Conservation (phyloP, 37 sponge, comb jelly and placozoan species). For the Ianthella basta region DNA sequence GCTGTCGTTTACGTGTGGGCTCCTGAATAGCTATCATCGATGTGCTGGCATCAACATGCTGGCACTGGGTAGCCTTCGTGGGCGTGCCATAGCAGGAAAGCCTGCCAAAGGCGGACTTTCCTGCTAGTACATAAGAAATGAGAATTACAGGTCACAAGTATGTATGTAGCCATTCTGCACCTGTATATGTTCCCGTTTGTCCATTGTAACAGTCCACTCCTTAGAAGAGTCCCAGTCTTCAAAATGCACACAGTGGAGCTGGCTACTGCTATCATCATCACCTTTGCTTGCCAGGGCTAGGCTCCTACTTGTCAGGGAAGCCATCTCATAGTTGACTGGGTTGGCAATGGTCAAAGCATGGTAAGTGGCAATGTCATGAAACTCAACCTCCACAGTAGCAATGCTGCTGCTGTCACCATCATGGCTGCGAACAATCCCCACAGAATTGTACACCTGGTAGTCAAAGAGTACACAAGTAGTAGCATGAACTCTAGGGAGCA, state of each 20-base stretch:
- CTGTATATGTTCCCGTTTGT: slow-evolving; percentile 54
- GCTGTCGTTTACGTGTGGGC: too few species aligned
- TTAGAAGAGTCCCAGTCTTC: slow-evolving; percentile 58
- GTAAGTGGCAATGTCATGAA: slow-evolving; percentile 61
- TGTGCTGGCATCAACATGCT: too few species aligned
- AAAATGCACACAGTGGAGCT: slow-evolving; percentile 75
- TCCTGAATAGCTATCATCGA: too few species aligned
- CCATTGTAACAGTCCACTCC: slow-evolving; percentile 74
- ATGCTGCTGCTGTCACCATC: slow-evolving; percentile 49
- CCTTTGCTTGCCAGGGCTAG: slow-evolving; percentile 59
- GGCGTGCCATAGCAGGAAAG: too few species aligned
- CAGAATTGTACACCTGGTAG: slow-evolving; percentile 70
- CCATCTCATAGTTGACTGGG: slow-evolving; percentile 59
- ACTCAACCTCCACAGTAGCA: slow-evolving; percentile 71
- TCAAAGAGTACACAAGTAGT: too few species aligned
- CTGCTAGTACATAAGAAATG: too few species aligned
- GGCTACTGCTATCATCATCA: slow-evolving; percentile 66
- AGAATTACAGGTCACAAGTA: too few species aligned
- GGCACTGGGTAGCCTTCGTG: too few species aligned
- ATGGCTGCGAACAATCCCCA: slow-evolving; percentile 80
- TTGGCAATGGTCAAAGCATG: slow-evolving; percentile 79
- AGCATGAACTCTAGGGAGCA: too few species aligned
- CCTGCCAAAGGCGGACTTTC: too few species aligned
- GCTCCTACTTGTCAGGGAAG: slow-evolving; percentile 51
- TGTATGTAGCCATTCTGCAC: slow-evolving; percentile 23